Conservation (phyloP, 2,888 invertebrate species). For the Pheosia gnoma region DNA sequence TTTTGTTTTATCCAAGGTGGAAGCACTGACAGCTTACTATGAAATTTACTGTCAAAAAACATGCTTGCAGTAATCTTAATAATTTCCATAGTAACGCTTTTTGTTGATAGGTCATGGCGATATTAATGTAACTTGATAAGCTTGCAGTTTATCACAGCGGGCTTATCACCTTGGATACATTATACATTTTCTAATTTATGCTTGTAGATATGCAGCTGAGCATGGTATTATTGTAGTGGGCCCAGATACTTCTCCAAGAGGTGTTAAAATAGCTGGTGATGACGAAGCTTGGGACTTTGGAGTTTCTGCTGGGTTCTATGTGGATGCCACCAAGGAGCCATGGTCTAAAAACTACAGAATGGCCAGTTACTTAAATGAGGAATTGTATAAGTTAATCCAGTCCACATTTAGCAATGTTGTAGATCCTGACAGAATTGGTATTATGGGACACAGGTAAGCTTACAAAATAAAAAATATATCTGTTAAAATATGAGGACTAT, state of each 20-base stretch:
- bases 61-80: too few relatives aligned
- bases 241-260: conserved; percentile 98
- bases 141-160: too few relatives aligned
- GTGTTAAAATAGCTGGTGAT: conserved; percentile 94
- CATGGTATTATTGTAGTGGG: conserved; percentile 94
- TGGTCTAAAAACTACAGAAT: conserved; percentile 97
- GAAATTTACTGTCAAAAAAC: too few relatives aligned
- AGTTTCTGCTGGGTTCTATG: conserved; percentile 96
- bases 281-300: conserved; percentile 98
- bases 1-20: too few relatives aligned
- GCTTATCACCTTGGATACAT: too few relatives aligned
- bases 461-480: neutral
- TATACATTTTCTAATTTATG: neutral
- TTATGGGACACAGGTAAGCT: conserved; percentile 90
- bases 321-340: conserved; percentile 95
- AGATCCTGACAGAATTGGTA: conserved; percentile 86
- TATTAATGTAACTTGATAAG: too few relatives aligned
- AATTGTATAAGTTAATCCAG: conserved; percentile 90
- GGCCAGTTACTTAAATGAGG: conserved; percentile 96
- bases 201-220: conserved; percentile 89
- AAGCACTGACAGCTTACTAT: too few relatives aligned
- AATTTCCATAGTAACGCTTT: too few relatives aligned
- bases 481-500: too few relatives aligned
- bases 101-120: too few relatives aligned
- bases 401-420: conserved; percentile 86